These are phyloP conservation scores for Conops quadrifasciatus DNA, from an alignment of 2,888 invertebrate genomes.

Conservation along the genomic window DNA sequence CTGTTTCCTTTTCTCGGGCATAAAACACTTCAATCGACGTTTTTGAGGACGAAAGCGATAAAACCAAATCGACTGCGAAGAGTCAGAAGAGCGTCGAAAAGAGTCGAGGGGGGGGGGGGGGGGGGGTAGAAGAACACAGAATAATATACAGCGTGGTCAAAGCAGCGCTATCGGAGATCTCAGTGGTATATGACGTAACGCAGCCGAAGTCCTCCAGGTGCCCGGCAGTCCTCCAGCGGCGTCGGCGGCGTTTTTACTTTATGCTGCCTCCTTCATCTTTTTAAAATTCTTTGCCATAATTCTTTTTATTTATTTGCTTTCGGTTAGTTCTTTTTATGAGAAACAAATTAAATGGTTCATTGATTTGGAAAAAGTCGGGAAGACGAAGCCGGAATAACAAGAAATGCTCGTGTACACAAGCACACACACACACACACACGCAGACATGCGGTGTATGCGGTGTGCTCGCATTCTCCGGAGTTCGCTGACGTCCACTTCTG, in stretches of 20 bases:
- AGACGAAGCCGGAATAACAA: neutral
- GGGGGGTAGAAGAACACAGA: too few relatives aligned
- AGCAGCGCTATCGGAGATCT: neutral
- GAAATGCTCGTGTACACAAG: too few relatives aligned
- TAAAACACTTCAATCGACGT: too few relatives aligned
- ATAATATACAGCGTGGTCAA: too few relatives aligned
- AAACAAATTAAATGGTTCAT: constrained; percentile 32
- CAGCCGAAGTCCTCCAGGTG: too few relatives aligned
- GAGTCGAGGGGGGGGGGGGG: too few relatives aligned
- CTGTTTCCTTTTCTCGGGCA: too few relatives aligned
- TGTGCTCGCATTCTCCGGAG: neutral
- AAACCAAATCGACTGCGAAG: neutral
- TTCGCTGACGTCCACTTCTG: neutral
- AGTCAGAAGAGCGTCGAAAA: too few relatives aligned
- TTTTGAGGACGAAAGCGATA: too few relatives aligned
- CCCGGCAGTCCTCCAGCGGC: neutral
- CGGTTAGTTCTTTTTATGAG: constrained; percentile 10
- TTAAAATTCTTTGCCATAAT: neutral
- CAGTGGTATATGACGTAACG: constrained; percentile 16
- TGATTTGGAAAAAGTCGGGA: constrained; percentile 26
- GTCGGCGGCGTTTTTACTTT: constrained; percentile 2
- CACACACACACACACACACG: too few relatives aligned
- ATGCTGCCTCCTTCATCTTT: neutral
- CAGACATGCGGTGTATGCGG: too few relatives aligned
- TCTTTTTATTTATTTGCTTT: constrained; percentile 6